These are phyloP conservation scores for Halictus ligatus DNA, from an alignment of 2,888 invertebrate species.

Conservation along the genomic window DNA sequence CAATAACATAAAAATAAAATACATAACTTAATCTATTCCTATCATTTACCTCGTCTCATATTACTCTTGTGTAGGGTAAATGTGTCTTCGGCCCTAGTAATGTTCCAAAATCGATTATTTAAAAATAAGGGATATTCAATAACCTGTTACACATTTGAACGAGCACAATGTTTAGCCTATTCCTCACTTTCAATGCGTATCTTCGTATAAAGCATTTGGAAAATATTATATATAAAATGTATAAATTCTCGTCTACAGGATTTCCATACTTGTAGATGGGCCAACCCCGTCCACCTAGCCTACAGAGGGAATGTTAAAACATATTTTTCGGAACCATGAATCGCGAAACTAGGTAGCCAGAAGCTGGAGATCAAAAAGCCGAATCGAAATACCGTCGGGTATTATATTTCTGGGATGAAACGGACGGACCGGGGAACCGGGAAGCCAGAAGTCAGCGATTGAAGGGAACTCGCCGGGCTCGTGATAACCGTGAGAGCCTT, in stretches of 20 bases:
- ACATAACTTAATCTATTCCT: too few species aligned
- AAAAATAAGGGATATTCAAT: neutral
- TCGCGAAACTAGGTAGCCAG: neutral
- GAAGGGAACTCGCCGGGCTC: neutral
- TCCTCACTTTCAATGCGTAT: too few species aligned
- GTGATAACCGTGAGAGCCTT: conserved; percentile 12
- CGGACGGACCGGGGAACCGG: neutral
- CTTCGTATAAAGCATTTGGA: too few species aligned
- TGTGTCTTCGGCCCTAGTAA: too few species aligned
- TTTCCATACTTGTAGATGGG: neutral
- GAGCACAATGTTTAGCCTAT: too few species aligned
- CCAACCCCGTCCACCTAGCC: neutral
- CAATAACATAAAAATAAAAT: too few species aligned
- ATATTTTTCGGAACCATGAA: neutral
- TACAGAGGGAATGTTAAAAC: neutral
- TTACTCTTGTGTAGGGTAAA: too few species aligned
- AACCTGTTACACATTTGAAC: neutral
- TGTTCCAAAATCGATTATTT: too few species aligned
- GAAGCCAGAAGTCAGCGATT: conserved; percentile 12
- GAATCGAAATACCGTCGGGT: neutral
- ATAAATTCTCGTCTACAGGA: neutral
- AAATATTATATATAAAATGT: neutral
- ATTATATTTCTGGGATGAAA: conserved; percentile 14
- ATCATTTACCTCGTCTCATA: too few species aligned
- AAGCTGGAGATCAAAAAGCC: conserved; percentile 5